A percentile compares a stretch with the other conserved stretches of the same genome.
Conservation (phyloP, 2,888 invertebrate species). For the Beris chalybata region DNA sequence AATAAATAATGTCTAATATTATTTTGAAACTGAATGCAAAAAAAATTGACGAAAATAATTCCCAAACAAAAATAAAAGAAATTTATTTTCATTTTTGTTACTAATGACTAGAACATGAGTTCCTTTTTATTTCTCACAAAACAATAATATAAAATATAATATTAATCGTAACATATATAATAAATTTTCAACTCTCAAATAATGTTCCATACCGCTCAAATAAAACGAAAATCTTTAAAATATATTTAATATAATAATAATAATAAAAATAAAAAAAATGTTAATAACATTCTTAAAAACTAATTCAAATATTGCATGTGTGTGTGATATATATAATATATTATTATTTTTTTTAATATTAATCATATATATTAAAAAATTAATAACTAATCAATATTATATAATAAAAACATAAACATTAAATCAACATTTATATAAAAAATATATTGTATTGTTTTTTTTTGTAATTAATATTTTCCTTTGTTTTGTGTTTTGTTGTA, state of each 20-base stretch:
- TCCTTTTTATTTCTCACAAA: neutral
- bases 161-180: neutral
- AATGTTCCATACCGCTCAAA: constrained; percentile 5
- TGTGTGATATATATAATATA: constrained; percentile 26
- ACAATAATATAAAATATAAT: too few species aligned
- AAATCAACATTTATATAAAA: constrained; percentile 37
- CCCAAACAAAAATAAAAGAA: too few species aligned
- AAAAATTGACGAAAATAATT: too few species aligned
- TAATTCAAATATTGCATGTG: constrained; percentile 35
- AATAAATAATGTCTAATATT: too few species aligned
- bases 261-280: constrained; percentile 29
- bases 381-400: constrained; percentile 34
- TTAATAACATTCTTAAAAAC: constrained; percentile 34
- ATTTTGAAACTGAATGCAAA: too few species aligned
- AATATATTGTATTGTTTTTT: constrained; percentile 29
- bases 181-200: constrained; percentile 1
- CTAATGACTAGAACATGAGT: constrained; percentile 15
- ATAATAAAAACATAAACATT: constrained; percentile 36
- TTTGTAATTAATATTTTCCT: constrained; percentile 19
- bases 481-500: constrained; percentile 35
- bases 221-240: neutral
- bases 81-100: too few species aligned
- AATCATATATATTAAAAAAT: constrained; percentile 29
- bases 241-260: constrained; percentile 7
- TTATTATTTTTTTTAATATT: constrained; percentile 4